These are phyloP conservation scores for Mesembrinibis cayennensis DNA, from an alignment of 2,113 vertebrate genomes.

Conservation along the genomic window DNA sequence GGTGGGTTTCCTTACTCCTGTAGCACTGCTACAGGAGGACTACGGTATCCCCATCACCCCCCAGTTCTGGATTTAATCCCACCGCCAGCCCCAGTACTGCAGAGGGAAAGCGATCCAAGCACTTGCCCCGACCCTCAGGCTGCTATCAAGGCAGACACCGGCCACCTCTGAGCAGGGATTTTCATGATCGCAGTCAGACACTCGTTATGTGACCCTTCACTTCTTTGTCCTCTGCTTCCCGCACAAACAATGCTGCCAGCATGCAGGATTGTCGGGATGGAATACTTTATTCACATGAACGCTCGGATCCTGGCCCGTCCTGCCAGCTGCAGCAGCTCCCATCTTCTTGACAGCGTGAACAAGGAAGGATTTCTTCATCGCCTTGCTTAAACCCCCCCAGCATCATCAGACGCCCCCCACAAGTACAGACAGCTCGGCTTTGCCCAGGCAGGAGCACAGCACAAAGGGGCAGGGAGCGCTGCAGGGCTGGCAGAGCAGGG, in stretches of 20 bases:
- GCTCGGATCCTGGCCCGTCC: background rate
- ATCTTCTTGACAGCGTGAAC: background rate
- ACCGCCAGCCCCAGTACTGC: background rate
- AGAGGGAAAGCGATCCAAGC: background rate
- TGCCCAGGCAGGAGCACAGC: background rate
- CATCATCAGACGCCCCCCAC: conserved; percentile 38
- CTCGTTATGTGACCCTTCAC: background rate
- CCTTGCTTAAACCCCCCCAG: background rate
- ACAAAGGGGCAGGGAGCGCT: background rate
- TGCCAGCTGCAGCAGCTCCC: conserved; percentile 15
- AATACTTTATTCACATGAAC: conserved; percentile 49
- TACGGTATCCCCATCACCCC: fast-evolving
- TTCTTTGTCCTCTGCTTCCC: background rate
- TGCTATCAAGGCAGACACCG: background rate
- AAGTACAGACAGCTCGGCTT: conserved; percentile 41
- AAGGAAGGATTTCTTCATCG: conserved; percentile 42
- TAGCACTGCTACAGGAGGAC: background rate
- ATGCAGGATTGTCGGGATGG: background rate
- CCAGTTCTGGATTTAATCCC: background rate
- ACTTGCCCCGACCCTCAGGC: background rate
- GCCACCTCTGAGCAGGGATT: background rate
- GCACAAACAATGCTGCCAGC: background rate
- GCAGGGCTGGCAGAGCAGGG: background rate
- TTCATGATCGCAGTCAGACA: background rate
- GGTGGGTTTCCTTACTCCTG: background rate